Base-by-base conservation (phyloP, 2,113 vertebrate genomes). In the Tupaia tana region DNA sequence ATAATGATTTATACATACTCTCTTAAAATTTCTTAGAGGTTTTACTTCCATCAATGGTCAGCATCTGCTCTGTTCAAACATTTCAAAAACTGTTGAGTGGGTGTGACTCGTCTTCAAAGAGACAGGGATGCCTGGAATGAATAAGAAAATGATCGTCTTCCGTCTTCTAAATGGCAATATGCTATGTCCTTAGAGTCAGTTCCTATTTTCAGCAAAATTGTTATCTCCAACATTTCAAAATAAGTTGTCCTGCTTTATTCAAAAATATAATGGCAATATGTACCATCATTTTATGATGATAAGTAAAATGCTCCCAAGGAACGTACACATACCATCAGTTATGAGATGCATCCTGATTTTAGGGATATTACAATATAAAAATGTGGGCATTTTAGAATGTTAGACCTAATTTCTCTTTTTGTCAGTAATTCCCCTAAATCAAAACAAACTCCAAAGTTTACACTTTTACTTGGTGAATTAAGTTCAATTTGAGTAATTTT, bases 401-500 rank as follows among this genome's bases (percentile, higher is more conserved):
- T 34, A n/a, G 80, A 61, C 67, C 24, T 7, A 70, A 0, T 64
- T 70, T 79, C 86, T 90, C 1, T 89, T 93, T 69, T 66, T 56
- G 31, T 58, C n/a, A 91, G 34, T 73, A 82, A 89, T 86, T 84
- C 11, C 5, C 11, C 73, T 43, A 77, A 31, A 66, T 79, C 9
- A 94, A 90, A 95, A 52, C 20, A 91, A 90, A 95, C 54, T 24
- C 9, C 84, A 94, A 84, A 88, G 3, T 12, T 29, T 31, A 64
- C 34, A 84, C 25, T 70, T 93, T 83, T 66, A 89, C 63, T 86
- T 95, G 54, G 18, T 88, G 20, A n/a, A 27, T 79, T 64, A 75
- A 91, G 10, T 69, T 97, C 88, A 91, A 88, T 86, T 87, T 93
- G 43, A 74, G 58, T 81, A n/a, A 90, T 78, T 95, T 94, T 92